Evolutionary conservation across 37 sponge, comb jelly and placozoan species (phyloP), one percentile per base, ranked within the genome.

Genomic region (Diacarnus erythraeanus): DNA sequence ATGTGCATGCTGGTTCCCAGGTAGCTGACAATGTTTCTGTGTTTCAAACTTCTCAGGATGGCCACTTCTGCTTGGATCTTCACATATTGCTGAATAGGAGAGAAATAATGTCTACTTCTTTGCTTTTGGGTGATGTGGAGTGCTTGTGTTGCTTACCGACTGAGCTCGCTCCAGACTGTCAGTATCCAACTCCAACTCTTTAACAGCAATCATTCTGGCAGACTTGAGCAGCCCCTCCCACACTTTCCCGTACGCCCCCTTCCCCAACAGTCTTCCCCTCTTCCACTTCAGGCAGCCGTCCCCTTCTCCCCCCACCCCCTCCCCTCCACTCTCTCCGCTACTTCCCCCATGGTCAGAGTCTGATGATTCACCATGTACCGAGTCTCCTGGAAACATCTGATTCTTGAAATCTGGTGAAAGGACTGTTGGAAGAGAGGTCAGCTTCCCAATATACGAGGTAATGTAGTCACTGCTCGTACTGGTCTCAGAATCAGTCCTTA

Each of bases 11-110:
- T 77, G 15, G 93, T 82, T 1, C 93, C 96, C 0, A 88, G 79
- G 67, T 96, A 96, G 38, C 88, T 86, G 30, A 95, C 95, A 41
- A 95, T 88, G 87, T 95, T 91, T 71, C 42, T 80, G 72, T 95
- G 95, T 0, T 41, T 40, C 60, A 95, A 69, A 31, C 91, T 90
- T 21, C 89, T 59, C 23, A 95, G 71, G 20, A 95, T 86, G 54
- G 84, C 92, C 74, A 95, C 95, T 58, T 95, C 95, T 31, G 83
- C 26, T 57, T 88, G 89, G 9, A 95, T 72, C 83, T 91, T 88
- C 70, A 83, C 80, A 69, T 84, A 95, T 95, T 95, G 95, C 95
- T 95, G 67, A 22, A 29, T 17, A 72, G 51, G 51, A 15, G 12
- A 47, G 6, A 12, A 47, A 47, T 15, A 12, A 12, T 6, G 51